Percentiles rank a stretch among this genome's conserved stretches.
Evolutionary conservation across 2,797 vertebrate genomes (phyloP).

Genomic region (Peromyscus aztecus): DNA sequence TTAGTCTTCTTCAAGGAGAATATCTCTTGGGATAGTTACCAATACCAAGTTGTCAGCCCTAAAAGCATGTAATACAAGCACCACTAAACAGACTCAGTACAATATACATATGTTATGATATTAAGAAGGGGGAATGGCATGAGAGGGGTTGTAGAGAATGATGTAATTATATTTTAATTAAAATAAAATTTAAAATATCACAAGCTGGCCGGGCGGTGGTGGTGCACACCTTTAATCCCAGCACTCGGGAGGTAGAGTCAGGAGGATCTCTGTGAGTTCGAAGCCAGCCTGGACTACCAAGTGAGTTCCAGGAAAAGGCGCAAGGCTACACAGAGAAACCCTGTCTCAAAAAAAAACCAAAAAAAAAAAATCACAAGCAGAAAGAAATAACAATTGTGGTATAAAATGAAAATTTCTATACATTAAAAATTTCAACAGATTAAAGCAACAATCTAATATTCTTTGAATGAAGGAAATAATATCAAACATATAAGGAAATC

Average conservation of each 20-base stretch:
- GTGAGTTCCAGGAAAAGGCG: no score
- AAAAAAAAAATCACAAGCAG: neutral
- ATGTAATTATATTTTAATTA: neutral
- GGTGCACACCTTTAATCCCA: no score
- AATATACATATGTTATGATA: neutral
- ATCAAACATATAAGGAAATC: neutral
- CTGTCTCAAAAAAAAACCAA: no score
- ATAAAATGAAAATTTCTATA: neutral
- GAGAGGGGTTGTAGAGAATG: neutral
- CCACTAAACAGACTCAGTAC: neutral
- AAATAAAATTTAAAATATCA: neutral
- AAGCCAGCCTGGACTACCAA: no score
- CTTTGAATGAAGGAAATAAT: neutral
- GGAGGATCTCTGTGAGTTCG: no score
- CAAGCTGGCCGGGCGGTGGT: no score
- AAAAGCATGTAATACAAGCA: neutral
- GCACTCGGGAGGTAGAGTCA: no score
- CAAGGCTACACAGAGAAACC: no score
- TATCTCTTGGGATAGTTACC: neutral
- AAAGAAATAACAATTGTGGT: neutral
- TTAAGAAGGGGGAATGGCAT: neutral
- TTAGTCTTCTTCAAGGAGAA: neutral
- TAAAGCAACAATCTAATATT: neutral
- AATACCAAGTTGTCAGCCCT: neutral
- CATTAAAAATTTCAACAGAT: neutral